Base-by-base conservation (phyloP, 2,113 vertebrate genomes). In the Opisthocomus hoazin region DNA sequence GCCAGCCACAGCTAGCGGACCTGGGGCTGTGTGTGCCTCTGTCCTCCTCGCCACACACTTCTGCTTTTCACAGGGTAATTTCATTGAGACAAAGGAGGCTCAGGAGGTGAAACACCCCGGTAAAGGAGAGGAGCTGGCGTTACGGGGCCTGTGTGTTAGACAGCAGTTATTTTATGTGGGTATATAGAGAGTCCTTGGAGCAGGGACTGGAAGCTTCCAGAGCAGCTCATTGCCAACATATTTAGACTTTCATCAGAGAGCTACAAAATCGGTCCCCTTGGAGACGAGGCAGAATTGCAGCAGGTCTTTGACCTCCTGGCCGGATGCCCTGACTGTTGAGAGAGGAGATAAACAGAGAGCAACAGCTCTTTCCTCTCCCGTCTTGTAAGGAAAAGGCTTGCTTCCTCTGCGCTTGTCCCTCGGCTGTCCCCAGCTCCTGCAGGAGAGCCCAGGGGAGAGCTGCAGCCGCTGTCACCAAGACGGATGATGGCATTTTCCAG, bases 191-290 rank as follows among this genome's bases (percentile, higher is more conserved):
- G 26, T 12, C 46, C 36, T 66, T 5, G 60, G 60, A 79, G 32
- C 65, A 30, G 36, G 39, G 54, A 8, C 74, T 74, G 66, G 91
- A 93, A 93, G 74, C 75, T 90, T 90, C 92, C 69, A 64, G 81
- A 90, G 50, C 75, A 15, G 46, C 39, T 50, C 6, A 0, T 30
- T n/a, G 81, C 68, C 48, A 50, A 10, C 16, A 5, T 41, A 15
- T 13, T 61, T 32, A 32, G 68, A 15, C 21, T 50, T 56, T 20
- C 69, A 43, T n/a, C 41, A 23, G 60, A 66, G 74, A 84, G 80
- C 73, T 37, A 15, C 3, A 32, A 61, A 61, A 56, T 51, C 26
- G 2, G 48, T 68, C 66, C 85, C 81, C 69, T n/a, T 36, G 87
- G 81, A 70, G 69, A 69, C 34, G 1, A 37, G 60, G 51, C 80